Evolutionary conservation across 1,140 invertebrate genomes (phyloP), one percentile per base, ranked within the genome.

Genomic region (Nomia melanderi): DNA sequence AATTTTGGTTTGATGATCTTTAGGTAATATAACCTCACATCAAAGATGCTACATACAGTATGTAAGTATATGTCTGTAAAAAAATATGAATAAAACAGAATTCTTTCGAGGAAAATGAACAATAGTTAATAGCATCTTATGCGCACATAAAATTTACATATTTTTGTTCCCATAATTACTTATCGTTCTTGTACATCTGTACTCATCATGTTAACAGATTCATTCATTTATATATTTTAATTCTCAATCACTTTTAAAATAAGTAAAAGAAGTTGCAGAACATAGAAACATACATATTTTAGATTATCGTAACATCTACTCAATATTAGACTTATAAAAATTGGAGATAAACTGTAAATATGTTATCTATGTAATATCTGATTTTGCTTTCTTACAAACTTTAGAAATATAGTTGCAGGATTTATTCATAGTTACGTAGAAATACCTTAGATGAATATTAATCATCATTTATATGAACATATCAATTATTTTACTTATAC

Each of bases 1-100:
- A 39, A 47, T 23, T 23, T 25, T 14, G n/a, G 1, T 57, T 8
- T 14, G 9, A 59, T 4, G 17, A 56, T 39, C 25, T 59, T 67
- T 29, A 67, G 31, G 23, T 36, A 23, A 50, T 76, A 76, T 76
- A 76, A 76, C 73, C 73, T 76, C 73, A 69, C 64, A 69, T 17
- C 9, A 76, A 31, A 23, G 14, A 20, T 67, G 29, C 23, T 36
- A 44, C 27, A 25, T 69, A 33, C 23, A 20, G 12, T 66, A n/a
- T 64, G 27, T 4, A 53, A 23, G 31, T 27, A 73, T 20, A 39
- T 1, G 1, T 39, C 2, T 3, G 3, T 12, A 72, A 20, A 25
- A 20, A 25, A 27, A 27, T 64, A 53, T 27, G 12, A 0, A 36
- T 0, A n/a, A n/a, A 27, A 17, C 20, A 14, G 31, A 66, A 39